Evolutionary conservation across 2,888 invertebrate species (phyloP), one percentile per base, ranked within the genome.

Genomic region (Drosophila sordidapex): DNA sequence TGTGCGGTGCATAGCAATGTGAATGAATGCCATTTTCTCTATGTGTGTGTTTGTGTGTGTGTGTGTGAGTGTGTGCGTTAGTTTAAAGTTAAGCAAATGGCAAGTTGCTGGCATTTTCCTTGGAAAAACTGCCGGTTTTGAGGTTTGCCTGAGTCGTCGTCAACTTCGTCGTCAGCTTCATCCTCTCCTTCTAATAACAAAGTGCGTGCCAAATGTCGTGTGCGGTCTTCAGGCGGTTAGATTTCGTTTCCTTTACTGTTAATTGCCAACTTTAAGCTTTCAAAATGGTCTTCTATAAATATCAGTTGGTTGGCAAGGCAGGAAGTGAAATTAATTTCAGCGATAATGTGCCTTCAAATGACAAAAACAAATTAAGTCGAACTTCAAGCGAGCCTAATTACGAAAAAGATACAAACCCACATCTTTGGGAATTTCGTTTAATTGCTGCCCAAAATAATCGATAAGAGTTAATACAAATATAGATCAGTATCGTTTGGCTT

Each of bases 1-100:
- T 76, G 65, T 81, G 78, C 73, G 74, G 72, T 86, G 87, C 87
- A 87, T 87, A 89, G 87, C 79, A 82, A 85, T 81, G 75, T 75
- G 73, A 52, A 59, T 65, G 51, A 36, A 56, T 69, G 10, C 33
- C 33, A 33, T n/a, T 64, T 38, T 48, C 27, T 56, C 7, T 43
- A 21, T 58, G n/a, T 62, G 31, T 62, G 31, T 64, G 36, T 53
- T 51, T 43, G 27, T 59, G 21, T 59, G 29, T 61, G 35, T 62
- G 43, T 56, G 43, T 74, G 52, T 27, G 48, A 53, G 52, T 49
- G 27, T 60, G 54, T 54, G 60, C 25, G 40, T 82, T 79, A 83
- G 79, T 82, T 86, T 89, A 87, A 89, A 86, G 82, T 87, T 62
- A 18, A 57, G 52, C 48, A 25, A 40, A 27, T n/a, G 31, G 29